phyloP scores from a whole-genome alignment of 2,797 vertebrate species.

The Labroides dimidiatus region DNA sequence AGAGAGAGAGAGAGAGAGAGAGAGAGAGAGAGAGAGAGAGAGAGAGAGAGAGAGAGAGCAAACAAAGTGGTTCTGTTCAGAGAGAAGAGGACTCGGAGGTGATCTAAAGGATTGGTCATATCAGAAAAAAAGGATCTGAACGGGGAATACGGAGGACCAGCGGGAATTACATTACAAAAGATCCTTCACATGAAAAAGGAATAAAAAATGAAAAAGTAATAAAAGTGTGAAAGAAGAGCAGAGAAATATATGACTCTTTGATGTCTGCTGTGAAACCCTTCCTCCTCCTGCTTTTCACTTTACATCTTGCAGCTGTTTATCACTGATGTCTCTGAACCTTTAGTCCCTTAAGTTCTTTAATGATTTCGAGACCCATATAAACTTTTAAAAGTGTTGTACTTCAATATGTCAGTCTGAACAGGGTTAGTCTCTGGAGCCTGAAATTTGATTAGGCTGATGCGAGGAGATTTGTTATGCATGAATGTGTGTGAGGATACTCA shows the following conservation, averaged over 20 bases:
- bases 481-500: conserved; percentile 32
- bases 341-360: not conserved
- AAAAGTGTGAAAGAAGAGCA: conserved; percentile 43
- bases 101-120: conserved; percentile 45
- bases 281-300: conserved; percentile 28
- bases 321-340: conserved; percentile 12
- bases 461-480: not conserved
- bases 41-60: too few relatives aligned
- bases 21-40: too few relatives aligned
- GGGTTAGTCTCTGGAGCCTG: conserved; percentile 8
- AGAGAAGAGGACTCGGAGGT: conserved; percentile 38
- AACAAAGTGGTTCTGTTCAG: conserved; percentile 29
- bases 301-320: conserved; percentile 23
- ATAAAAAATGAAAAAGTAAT: conserved; percentile 44
- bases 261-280: conserved; percentile 40
- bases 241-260: conserved; percentile 45
- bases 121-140: conserved; percentile 49
- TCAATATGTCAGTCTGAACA: conserved; percentile 4
- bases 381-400: conserved; percentile 4
- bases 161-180: conserved; percentile 51
- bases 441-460: conserved; percentile 30
- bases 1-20: too few relatives aligned
- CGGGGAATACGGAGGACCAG: conserved; percentile 28
- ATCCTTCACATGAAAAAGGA: conserved; percentile 54
- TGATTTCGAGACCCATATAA: not conserved